Evolutionary conservation across 1,140 invertebrate species (phyloP).

Genomic region (Drosophila rhopaloa): DNA sequence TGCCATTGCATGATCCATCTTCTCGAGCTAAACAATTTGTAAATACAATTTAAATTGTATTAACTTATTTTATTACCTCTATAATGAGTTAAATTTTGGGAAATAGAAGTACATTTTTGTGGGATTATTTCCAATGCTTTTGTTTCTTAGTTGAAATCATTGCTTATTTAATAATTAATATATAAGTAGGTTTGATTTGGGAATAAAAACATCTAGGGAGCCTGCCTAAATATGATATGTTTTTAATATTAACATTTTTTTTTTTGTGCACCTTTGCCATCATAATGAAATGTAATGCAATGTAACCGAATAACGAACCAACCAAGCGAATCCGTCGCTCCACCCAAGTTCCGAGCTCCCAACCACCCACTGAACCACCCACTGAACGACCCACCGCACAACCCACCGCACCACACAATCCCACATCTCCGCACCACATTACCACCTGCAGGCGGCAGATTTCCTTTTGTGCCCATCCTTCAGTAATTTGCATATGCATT

Average conservation of each 20-base stretch:
- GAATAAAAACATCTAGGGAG: too few relatives aligned
- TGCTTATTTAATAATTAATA: too few relatives aligned
- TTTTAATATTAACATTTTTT: neutral
- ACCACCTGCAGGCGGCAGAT: slow-evolving; percentile 18
- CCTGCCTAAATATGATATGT: neutral
- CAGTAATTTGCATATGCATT: slow-evolving; percentile 75
- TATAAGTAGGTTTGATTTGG: too few relatives aligned
- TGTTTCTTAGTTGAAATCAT: too few relatives aligned
- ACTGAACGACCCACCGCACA: neutral
- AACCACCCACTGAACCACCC: slow-evolving; percentile 8
- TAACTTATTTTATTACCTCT: too few relatives aligned
- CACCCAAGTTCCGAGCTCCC: neutral
- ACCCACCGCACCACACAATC: neutral
- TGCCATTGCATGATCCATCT: too few relatives aligned
- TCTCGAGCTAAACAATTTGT: too few relatives aligned
- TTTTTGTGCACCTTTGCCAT: neutral
- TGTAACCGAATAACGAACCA: slow-evolving; percentile 80
- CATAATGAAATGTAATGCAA: slow-evolving; percentile 74
- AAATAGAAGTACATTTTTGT: too few relatives aligned
- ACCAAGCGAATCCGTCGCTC: slow-evolving; percentile 56
- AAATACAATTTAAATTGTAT: too few relatives aligned
- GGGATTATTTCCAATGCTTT: too few relatives aligned
- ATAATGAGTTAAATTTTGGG: too few relatives aligned
- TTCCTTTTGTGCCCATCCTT: slow-evolving; percentile 28
- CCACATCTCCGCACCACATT: slow-evolving; percentile 6